These are phyloP conservation scores for Myiopsitta monachus DNA, from an alignment of 2,113 vertebrate species.

Conservation along the genomic window DNA sequence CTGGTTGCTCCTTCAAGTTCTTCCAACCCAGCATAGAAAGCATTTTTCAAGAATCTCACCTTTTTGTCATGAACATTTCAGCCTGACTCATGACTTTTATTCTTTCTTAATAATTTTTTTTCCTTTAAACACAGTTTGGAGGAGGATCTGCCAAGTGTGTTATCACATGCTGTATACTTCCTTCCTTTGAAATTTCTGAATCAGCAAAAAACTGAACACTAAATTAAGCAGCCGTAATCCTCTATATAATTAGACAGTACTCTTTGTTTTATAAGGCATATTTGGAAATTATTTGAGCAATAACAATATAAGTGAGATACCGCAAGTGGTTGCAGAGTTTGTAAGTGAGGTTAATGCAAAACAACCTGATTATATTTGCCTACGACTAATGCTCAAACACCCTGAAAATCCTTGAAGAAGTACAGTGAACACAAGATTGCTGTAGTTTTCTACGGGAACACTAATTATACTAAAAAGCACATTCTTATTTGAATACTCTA, in stretches of 20 bases:
- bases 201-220: neutral
- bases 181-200: neutral
- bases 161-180: neutral
- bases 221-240: slow-evolving; percentile 16
- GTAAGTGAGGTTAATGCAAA: slow-evolving; percentile 11
- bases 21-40: neutral
- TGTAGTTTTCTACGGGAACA: slow-evolving; percentile 6
- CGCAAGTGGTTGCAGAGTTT: neutral
- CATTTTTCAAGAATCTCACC: neutral
- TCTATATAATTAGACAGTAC: neutral
- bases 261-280: neutral
- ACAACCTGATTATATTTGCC: neutral
- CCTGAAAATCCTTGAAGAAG: neutral
- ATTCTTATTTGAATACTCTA: slow-evolving; percentile 50
- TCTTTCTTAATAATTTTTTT: neutral
- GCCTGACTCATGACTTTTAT: neutral
- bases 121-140: neutral
- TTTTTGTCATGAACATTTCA: neutral
- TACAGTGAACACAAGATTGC: neutral
- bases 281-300: neutral
- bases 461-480: slow-evolving; percentile 45
- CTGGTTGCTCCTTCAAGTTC: neutral
- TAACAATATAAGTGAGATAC: neutral
- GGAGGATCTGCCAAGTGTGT: neutral
- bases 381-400: neutral